Evolutionary conservation across 2,113 vertebrate genomes (phyloP).

Genomic region (Odontophorus gujanensis): DNA sequence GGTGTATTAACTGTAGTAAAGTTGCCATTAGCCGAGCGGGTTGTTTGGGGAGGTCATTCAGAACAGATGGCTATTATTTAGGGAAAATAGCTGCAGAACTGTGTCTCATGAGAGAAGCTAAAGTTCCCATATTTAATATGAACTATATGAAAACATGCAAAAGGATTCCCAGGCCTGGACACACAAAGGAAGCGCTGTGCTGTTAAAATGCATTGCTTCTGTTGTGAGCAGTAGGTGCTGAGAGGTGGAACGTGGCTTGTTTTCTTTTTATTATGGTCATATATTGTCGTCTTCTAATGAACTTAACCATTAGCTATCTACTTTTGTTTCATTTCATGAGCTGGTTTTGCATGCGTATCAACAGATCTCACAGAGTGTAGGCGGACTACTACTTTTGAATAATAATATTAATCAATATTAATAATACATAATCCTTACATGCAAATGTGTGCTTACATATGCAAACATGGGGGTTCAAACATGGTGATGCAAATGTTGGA

Average conservation of each 20-base stretch:
- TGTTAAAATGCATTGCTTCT: not conserved
- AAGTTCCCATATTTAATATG: slow-evolving; percentile 48
- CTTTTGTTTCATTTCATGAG: not conserved
- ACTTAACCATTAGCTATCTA: not conserved
- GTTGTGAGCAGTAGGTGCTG: not conserved
- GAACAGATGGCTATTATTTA: slow-evolving; percentile 72
- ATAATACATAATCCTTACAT: slow-evolving; percentile 57
- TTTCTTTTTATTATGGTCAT: not conserved
- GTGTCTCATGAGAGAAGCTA: not conserved
- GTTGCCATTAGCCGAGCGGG: slow-evolving; percentile 23
- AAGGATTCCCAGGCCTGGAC: slow-evolving; percentile 17
- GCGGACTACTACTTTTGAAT: slow-evolving; percentile 16
- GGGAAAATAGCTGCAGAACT: slow-evolving; percentile 39
- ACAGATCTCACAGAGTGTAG: not conserved
- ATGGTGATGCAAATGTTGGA: slow-evolving; percentile 14
- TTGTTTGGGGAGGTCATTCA: slow-evolving; percentile 62
- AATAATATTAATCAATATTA: slow-evolving; percentile 32
- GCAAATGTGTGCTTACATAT: slow-evolving; percentile 26
- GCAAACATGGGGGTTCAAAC: slow-evolving; percentile 26
- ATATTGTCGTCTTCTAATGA: not conserved
- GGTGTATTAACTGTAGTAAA: slow-evolving; percentile 33
- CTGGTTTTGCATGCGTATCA: accelerated
- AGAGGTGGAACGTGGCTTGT: not conserved
- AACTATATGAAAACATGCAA: slow-evolving; percentile 20
- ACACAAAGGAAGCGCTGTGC: not conserved